A percentile compares a stretch with the other conserved stretches of the same genome.
Evolutionary conservation across 2,797 vertebrate species (phyloP).

Genomic region (Microctenopoma lineatum): DNA sequence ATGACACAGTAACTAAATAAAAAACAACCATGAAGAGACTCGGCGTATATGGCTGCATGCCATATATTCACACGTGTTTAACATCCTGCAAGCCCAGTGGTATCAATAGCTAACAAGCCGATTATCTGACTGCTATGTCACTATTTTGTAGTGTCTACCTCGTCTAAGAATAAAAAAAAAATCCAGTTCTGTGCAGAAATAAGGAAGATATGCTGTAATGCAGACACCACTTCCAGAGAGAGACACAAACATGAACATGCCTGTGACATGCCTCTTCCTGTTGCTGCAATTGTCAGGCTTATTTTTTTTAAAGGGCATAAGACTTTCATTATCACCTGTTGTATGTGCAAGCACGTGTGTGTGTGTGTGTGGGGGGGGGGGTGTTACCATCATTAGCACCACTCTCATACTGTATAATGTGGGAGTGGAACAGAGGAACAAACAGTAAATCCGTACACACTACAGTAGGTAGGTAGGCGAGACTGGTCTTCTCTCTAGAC

Average conservation of each 20-base stretch:
- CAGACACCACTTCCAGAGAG: background rate
- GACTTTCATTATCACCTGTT: slow-evolving; percentile 36
- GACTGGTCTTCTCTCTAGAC: no score
- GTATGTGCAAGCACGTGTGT: background rate
- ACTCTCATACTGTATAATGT: no score
- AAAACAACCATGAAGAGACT: background rate
- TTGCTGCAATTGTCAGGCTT: slow-evolving; percentile 29
- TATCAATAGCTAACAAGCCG: slow-evolving; percentile 25
- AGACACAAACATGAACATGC: slow-evolving; percentile 13
- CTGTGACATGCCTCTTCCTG: slow-evolving; percentile 9
- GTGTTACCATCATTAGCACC: no score
- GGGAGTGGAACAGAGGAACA: no score
- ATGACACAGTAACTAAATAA: background rate
- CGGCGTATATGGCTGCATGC: background rate
- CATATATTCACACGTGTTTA: slow-evolving; percentile 1
- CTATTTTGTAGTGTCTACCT: background rate
- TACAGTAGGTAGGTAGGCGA: no score
- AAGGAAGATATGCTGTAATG: background rate
- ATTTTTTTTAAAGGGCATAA: slow-evolving; percentile 9
- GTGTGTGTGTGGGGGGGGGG: no score
- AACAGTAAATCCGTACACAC: no score
- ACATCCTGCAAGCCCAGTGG: background rate
- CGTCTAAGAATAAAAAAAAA: background rate
- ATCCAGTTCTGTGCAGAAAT: slow-evolving; percentile 1
- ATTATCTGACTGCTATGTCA: slow-evolving; percentile 1